A percentile compares a stretch with the other conserved stretches of the same genome.
Conservation (phyloP, 2,797 vertebrate species). For the Enteromius fasciolatus region DNA sequence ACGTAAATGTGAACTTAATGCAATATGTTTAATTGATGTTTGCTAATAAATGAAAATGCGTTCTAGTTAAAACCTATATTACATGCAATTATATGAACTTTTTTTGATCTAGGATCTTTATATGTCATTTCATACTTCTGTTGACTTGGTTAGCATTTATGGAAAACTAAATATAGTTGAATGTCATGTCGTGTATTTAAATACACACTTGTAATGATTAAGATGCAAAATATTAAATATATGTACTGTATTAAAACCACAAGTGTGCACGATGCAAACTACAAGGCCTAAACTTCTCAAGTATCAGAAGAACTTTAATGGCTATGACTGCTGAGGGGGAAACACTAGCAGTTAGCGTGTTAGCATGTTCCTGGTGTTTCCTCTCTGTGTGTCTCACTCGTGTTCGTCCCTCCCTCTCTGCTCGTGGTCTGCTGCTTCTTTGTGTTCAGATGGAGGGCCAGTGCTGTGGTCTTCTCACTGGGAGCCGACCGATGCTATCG, state of each 20-base stretch:
- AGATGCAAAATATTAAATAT: neutral
- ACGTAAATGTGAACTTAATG: neutral
- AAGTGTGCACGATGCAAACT: neutral
- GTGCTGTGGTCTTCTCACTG: constrained; percentile 76
- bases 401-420: constrained; percentile 36
- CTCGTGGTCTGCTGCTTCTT: constrained; percentile 53
- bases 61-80: neutral
- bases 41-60: neutral
- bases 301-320: neutral
- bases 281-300: neutral
- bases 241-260: neutral
- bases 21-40: neutral
- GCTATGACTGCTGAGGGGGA: neutral
- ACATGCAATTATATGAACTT: neutral
- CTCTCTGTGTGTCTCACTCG: constrained; percentile 54
- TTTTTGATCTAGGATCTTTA: neutral
- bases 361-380: neutral
- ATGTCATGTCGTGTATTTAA: neutral
- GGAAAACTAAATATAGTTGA: neutral
- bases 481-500: constrained; percentile 91
- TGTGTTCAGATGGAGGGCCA: constrained; percentile 69
- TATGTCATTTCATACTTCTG: neutral
- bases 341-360: neutral
- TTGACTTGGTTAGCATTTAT: neutral
- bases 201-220: neutral